phyloP scores from a whole-genome alignment of 2,888 invertebrate species.

The Spilarctia lutea region DNA sequence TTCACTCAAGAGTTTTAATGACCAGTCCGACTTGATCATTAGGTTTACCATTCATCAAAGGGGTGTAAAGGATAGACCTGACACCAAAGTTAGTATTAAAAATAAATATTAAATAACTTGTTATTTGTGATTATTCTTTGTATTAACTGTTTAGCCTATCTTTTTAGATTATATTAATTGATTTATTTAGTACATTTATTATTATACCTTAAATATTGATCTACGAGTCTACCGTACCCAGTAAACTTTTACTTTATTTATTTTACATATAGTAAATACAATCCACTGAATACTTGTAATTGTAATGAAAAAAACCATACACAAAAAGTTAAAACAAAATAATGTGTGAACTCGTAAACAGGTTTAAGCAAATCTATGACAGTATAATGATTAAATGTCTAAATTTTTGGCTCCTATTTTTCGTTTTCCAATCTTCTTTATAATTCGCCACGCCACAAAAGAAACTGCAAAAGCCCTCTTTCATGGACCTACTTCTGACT shows the following conservation, averaged over 20 bases:
- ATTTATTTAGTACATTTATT: too few relatives aligned
- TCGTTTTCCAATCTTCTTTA: neutral
- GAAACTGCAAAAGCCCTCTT: conserved; percentile 3
- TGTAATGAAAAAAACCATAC: too few relatives aligned
- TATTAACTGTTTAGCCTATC: too few relatives aligned
- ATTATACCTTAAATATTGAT: too few relatives aligned
- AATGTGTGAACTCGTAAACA: neutral
- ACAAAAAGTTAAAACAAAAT: neutral
- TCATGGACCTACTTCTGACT: conserved; percentile 5
- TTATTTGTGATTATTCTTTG: too few relatives aligned
- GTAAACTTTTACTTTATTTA: too few relatives aligned
- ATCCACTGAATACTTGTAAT: too few relatives aligned
- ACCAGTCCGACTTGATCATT: neutral
- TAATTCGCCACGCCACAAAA: conserved; percentile 2
- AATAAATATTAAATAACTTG: neutral
- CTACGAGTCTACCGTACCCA: too few relatives aligned
- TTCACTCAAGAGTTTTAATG: neutral
- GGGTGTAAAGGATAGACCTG: neutral
- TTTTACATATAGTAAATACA: too few relatives aligned
- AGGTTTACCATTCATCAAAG: neutral
- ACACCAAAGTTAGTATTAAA: neutral
- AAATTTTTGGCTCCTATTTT: neutral
- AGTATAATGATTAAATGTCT: neutral
- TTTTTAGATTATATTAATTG: too few relatives aligned
- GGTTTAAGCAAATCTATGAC: neutral